Percentiles rank a stretch among this genome's conserved stretches.
Conservation (phyloP, 2,113 vertebrate species). For the Pedetes capensis region DNA sequence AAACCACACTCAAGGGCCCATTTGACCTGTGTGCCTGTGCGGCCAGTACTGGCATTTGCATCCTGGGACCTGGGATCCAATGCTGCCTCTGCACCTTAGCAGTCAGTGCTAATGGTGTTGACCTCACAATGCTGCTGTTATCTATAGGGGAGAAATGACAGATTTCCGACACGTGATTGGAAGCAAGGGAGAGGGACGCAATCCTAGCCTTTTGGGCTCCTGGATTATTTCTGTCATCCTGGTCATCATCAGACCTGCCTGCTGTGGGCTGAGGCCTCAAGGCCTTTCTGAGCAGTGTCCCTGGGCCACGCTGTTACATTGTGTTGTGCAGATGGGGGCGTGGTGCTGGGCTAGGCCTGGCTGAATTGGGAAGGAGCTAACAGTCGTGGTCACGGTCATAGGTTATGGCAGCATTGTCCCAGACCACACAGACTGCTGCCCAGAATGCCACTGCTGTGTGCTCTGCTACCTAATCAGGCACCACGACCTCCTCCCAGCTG, state of each 20-base stretch:
- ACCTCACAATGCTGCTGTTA: neutral
- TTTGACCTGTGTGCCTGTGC: neutral
- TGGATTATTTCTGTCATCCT: neutral
- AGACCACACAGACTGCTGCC: slow-evolving; percentile 60
- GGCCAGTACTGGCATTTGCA: neutral
- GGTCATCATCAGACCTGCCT: neutral
- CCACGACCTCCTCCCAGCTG: slow-evolving; percentile 25
- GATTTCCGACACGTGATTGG: neutral
- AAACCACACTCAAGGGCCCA: rapidly evolving
- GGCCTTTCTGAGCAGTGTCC: neutral
- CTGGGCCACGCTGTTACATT: rapidly evolving
- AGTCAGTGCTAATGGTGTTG: neutral
- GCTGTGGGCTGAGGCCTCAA: neutral
- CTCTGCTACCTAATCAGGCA: neutral
- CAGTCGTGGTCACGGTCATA: neutral
- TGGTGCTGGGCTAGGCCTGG: neutral
- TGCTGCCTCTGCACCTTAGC: neutral
- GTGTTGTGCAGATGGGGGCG: neutral
- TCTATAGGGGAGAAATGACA: neutral
- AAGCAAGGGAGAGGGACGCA: neutral
- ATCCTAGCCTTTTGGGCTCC: neutral
- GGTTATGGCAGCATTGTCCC: neutral
- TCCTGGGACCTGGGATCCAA: neutral
- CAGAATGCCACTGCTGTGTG: neutral
- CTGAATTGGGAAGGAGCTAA: neutral